phyloP scores from a whole-genome alignment of 1,140 invertebrate genomes.

The Penaeus vannamei region DNA sequence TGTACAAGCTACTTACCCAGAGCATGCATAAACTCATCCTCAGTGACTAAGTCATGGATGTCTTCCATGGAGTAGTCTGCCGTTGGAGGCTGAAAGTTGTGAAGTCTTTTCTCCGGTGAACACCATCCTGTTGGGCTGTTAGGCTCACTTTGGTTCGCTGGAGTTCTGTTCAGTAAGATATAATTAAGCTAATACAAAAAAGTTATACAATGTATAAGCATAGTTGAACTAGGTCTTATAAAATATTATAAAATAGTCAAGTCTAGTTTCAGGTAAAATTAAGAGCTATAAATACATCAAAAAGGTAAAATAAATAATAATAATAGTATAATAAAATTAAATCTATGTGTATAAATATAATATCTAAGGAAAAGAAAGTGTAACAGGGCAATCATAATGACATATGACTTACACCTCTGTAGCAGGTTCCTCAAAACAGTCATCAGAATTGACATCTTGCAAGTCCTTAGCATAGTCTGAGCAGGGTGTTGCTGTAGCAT shows the following conservation, averaged over 20 bases:
- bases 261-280: no score
- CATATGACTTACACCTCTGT: not conserved
- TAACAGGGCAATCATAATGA: no score
- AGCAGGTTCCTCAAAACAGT: slow-evolving; percentile 34
- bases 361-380: no score
- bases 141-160: not conserved
- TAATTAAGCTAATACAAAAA: no score
- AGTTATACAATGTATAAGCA: no score
- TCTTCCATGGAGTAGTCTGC: slow-evolving; percentile 57
- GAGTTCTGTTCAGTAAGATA: no score
- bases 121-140: slow-evolving; percentile 29
- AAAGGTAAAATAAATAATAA: no score
- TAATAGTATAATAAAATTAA: no score
- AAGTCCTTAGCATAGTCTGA: slow-evolving; percentile 13
- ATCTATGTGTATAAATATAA: no score
- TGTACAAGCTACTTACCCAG: slow-evolving; percentile 16
- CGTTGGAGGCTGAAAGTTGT: slow-evolving; percentile 55
- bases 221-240: no score
- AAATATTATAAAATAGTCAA: no score
- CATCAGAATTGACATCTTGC: slow-evolving; percentile 17
- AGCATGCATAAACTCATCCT: slow-evolving; percentile 64
- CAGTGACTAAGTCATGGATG: slow-evolving; percentile 54
- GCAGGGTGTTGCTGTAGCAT: not conserved
- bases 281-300: no score
- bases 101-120: slow-evolving; percentile 51